A percentile compares a stretch with the other conserved stretches of the same genome.
phyloP scores from a whole-genome alignment of 2,797 vertebrate genomes.

The Halcyon badia region DNA sequence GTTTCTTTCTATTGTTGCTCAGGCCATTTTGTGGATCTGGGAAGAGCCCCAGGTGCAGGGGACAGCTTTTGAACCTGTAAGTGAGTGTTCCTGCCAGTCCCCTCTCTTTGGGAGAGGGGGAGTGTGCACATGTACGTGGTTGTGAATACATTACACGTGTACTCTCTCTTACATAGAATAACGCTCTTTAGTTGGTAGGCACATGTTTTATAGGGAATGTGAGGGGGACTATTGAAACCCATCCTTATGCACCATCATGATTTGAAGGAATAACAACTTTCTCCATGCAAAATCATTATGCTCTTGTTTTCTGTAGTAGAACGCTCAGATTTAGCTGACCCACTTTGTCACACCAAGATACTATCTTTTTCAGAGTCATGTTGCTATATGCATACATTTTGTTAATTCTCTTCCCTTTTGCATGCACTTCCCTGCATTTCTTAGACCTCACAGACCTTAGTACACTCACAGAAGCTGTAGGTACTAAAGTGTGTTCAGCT shows the following conservation, averaged over 20 bases:
- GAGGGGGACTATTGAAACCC: not conserved
- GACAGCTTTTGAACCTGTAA: not conserved
- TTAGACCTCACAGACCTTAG: not conserved
- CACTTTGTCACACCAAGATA: not conserved
- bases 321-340: not conserved
- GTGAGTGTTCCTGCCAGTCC: not conserved
- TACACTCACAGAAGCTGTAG: rapidly evolving
- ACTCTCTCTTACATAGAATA: not conserved
- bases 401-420: not conserved
- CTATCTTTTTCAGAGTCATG: rapidly evolving
- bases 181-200: not conserved
- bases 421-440: not conserved
- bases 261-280: not conserved
- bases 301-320: not conserved
- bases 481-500: not conserved
- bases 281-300: not conserved
- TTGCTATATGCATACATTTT: rapidly evolving
- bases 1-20: not conserved
- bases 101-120: not conserved
- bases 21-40: not conserved
- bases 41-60: not conserved
- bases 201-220: not conserved
- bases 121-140: rapidly evolving
- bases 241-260: not conserved
- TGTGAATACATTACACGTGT: rapidly evolving